Base-by-base conservation (phyloP, 2,113 vertebrate species). In the Ophiodon elongatus region DNA sequence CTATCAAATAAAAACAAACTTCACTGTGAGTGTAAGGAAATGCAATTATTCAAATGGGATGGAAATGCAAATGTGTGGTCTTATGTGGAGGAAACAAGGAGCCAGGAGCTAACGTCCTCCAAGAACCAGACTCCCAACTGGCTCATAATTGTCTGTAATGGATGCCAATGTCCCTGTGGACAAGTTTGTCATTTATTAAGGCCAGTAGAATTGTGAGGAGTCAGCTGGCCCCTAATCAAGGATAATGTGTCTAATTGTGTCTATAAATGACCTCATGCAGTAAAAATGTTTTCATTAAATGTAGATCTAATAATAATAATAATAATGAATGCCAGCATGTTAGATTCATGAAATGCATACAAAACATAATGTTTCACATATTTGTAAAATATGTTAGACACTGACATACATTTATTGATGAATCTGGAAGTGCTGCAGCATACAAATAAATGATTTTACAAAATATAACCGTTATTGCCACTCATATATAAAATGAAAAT, bases 1-100 rank as follows among this genome's bases (percentile, higher is more conserved):
- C 86, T 88, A 86, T 92, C 69, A 91, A 84, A 89, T 91, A 83
- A 90, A 93, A 91, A 89, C 84, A 86, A 90, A 88, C 62, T 76
- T 87, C 21, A 67, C 4, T 72, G 75, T 50, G 56, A 89, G 70
- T 83, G 31, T 85, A 70, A 76, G 85, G 79, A 87, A 93, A 93
- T 83, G 78, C 75, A 89, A 91, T 93, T 90, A 88, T 91, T 91
- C 69, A 85, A 90, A 93, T 89, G 69, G 74, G 66, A 76, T 89
- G 25, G 33, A 91, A 89, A 91, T 91, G 88, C 86, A 93, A 91
- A 93, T 89, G 73, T 80, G 10, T 56, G 59, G 69, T 79, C 45
- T 57, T 59, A 76, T 73, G 76, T 69, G 15, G 62, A 76, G 45
- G 50, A 86, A 74, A 63, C 70, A 79, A 75, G 75, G 27, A 76